These are phyloP conservation scores for human (Homo sapiens) DNA, from an alignment of 2,113 vertebrate genomes.

Conservation along the genomic window DNA sequence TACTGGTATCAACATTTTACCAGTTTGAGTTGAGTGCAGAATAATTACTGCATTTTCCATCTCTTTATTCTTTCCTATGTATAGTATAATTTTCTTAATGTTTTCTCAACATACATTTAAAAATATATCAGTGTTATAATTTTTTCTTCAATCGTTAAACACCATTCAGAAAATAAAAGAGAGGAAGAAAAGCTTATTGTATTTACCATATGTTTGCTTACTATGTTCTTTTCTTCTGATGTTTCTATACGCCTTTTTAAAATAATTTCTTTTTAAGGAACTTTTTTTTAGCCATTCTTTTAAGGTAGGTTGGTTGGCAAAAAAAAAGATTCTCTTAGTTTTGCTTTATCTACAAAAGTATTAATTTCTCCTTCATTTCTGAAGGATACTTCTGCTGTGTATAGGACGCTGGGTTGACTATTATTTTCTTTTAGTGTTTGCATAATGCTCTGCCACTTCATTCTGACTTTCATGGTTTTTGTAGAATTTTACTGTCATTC, in stretches of 20 bases:
- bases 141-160: neutral
- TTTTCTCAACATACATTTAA: neutral
- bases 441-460: neutral
- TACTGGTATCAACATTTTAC: neutral
- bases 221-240: neutral
- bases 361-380: neutral
- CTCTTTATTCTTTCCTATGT: neutral
- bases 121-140: neutral
- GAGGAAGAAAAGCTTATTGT: neutral
- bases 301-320: neutral
- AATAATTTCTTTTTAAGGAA: neutral
- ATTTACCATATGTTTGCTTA: neutral
- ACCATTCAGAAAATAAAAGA: neutral
- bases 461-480: neutral
- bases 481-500: neutral
- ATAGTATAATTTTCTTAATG: no score
- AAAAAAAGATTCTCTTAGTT: neutral
- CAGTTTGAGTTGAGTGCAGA: neutral
- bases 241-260: neutral
- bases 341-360: neutral
- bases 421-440: neutral
- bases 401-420: neutral
- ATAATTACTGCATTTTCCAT: neutral
- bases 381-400: neutral
- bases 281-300: no score